phyloP scores from a whole-genome alignment of 1,140 invertebrate species.

The Neotoxoptera formosana region DNA sequence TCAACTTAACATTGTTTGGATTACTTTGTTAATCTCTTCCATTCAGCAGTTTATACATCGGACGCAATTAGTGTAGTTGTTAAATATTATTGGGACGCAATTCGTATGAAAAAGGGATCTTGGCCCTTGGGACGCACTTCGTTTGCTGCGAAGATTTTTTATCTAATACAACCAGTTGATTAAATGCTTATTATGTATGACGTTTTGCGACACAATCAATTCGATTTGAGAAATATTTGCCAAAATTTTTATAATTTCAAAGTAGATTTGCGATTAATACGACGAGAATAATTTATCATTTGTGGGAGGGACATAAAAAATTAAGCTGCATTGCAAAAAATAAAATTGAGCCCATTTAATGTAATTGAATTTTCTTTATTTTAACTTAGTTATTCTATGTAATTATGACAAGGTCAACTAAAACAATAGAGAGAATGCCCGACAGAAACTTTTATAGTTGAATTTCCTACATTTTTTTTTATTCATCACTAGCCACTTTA shows the following conservation, averaged over 20 bases:
- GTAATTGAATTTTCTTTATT: neutral
- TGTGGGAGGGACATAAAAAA: neutral
- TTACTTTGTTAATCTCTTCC: no score
- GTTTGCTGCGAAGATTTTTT: no score
- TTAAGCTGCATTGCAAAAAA: neutral
- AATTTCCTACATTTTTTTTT: neutral
- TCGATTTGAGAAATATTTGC: neutral
- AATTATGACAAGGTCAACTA: neutral
- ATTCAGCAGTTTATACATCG: no score
- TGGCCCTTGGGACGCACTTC: no score
- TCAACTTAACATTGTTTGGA: no score
- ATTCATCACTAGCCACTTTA: neutral
- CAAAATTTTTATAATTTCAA: neutral
- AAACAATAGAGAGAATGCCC: neutral
- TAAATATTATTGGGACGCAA: no score
- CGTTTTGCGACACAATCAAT: neutral
- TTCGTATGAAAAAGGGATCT: no score
- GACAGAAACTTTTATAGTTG: neutral
- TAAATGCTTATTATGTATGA: neutral
- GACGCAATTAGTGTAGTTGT: no score
- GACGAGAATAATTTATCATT: neutral
- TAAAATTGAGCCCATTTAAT: neutral
- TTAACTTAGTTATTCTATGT: neutral
- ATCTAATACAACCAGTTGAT: neutral
- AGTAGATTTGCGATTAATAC: neutral